These are phyloP conservation scores for Dryocosmus kuriphilus DNA, from an alignment of 2,888 invertebrate genomes.

Conservation along the genomic window DNA sequence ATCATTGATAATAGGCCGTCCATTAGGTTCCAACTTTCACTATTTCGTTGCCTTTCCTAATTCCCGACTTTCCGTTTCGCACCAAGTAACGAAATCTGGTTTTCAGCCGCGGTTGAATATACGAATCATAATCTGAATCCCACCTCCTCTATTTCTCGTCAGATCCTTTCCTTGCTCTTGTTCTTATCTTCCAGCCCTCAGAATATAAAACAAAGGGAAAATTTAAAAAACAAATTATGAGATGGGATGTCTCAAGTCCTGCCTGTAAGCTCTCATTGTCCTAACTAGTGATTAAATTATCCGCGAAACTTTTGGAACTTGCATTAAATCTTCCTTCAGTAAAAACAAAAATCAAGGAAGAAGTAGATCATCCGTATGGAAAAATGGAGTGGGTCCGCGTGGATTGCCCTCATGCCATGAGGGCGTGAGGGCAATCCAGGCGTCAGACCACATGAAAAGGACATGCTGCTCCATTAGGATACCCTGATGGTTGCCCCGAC, in stretches of 20 bases:
- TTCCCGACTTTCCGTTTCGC: constrained; percentile 23
- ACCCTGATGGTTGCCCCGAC: too few species aligned
- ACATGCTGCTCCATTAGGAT: too few species aligned
- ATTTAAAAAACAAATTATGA: constrained; percentile 10
- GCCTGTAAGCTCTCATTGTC: background rate
- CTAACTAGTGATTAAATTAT: background rate
- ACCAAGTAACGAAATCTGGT: constrained; percentile 3
- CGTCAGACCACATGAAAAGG: too few species aligned
- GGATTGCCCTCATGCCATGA: too few species aligned
- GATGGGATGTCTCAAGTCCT: background rate
- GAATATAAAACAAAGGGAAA: constrained; percentile 2
- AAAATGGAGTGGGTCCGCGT: too few species aligned
- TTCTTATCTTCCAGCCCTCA: constrained; percentile 10
- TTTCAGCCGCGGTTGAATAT: constrained; percentile 10
- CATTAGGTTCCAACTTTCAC: constrained; percentile 41
- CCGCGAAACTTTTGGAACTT: too few species aligned
- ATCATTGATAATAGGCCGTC: constrained; percentile 14
- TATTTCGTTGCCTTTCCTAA: constrained; percentile 10
- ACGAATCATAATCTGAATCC: constrained; percentile 13
- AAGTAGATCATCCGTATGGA: too few species aligned
- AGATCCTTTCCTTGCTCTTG: constrained; percentile 1
- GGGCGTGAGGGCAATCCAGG: too few species aligned
- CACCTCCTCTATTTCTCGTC: constrained; percentile 11
- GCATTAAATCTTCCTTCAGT: too few species aligned
- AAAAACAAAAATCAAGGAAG: too few species aligned